Conservation (phyloP, 2,797 vertebrate genomes). For the Myiotriccus ornatus region DNA sequence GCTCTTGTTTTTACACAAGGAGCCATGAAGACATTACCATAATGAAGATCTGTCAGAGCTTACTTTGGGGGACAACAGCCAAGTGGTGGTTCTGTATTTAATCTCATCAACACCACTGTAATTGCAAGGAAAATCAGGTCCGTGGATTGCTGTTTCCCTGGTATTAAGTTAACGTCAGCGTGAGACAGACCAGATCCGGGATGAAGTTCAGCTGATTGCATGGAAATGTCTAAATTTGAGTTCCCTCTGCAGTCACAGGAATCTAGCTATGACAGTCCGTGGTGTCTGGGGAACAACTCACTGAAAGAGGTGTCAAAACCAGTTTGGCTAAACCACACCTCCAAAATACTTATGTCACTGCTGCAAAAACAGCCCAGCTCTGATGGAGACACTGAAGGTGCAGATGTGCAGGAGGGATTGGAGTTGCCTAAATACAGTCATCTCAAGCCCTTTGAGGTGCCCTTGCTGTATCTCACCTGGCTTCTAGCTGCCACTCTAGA, state of each 20-base stretch:
- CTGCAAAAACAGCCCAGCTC: background rate
- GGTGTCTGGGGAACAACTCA: background rate
- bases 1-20: constrained; percentile 7
- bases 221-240: background rate
- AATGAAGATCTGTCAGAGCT: constrained; percentile 17
- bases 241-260: background rate
- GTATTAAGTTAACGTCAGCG: background rate
- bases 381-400: background rate
- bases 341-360: background rate
- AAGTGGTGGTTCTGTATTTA: constrained; percentile 6
- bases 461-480: background rate
- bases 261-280: background rate
- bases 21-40: constrained; percentile 7
- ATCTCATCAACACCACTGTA: background rate
- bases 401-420: background rate
- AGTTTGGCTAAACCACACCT: background rate
- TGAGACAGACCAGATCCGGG: background rate
- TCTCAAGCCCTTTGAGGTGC: background rate
- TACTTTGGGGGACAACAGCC: background rate
- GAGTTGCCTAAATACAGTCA: background rate
- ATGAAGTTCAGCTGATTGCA: background rate
- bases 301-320: background rate
- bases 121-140: constrained; percentile 2
- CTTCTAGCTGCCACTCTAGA: background rate
- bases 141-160: background rate